Evolutionary conservation across 92 coral and sea anemone genomes (phyloP).

Genomic region (Muricea muricata): DNA sequence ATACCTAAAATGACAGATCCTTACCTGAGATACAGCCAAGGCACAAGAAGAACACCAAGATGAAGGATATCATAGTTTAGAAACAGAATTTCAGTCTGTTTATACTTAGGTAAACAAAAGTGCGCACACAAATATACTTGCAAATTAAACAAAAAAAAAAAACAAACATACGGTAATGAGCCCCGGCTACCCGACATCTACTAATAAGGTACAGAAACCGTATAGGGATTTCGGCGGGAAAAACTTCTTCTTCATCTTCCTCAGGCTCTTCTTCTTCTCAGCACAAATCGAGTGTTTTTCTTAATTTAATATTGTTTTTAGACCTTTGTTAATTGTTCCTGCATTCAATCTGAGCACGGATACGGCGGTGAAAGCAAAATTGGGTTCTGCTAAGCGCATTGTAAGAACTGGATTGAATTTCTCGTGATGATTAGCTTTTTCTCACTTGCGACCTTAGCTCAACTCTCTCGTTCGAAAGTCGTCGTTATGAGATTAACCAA

Average conservation of each 20-base stretch:
- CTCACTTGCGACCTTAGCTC: not conserved
- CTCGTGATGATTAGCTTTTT: not conserved
- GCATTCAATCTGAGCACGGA: not conserved
- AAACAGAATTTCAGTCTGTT: not conserved
- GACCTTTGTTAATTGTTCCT: conserved; percentile 4
- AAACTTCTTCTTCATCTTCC: too few relatives aligned
- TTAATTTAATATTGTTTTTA: conserved; percentile 6
- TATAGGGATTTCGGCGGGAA: too few relatives aligned
- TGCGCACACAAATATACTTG: not conserved
- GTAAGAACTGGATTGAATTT: conserved; percentile 11
- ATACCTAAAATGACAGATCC: not conserved
- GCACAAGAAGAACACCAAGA: not conserved
- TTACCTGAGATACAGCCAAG: not conserved
- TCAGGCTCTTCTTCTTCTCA: too few relatives aligned
- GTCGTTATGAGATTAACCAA: conserved; percentile 10
- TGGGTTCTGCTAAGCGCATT: not conserved
- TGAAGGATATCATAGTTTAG: not conserved
- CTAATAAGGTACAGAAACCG: not conserved
- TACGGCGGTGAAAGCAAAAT: not conserved
- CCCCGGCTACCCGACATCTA: not conserved
- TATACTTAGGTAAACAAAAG: not conserved
- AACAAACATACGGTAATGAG: too few relatives aligned
- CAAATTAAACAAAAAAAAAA: too few relatives aligned
- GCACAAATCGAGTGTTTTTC: too few relatives aligned
- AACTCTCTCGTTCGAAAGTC: not conserved